Percentiles rank a stretch among this genome's conserved stretches.
Evolutionary conservation across 2,888 invertebrate species (phyloP).

Genomic region (Cetonia aurata): DNA sequence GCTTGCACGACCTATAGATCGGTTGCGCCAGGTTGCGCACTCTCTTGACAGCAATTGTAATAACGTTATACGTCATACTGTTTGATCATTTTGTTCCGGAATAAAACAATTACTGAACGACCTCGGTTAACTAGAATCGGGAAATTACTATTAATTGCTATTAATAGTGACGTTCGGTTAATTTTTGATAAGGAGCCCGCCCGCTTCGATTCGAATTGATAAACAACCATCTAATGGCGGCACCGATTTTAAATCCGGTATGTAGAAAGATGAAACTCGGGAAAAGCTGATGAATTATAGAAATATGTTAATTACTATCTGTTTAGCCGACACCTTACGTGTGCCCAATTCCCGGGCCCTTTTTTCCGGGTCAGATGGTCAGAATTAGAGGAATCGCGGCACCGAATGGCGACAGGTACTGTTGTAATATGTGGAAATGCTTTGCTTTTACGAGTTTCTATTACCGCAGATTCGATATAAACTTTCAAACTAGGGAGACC

Average conservation of each 20-base stretch:
- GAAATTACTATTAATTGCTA: no score
- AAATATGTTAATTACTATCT: neutral
- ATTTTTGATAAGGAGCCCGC: neutral
- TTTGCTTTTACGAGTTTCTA: conserved; percentile 18
- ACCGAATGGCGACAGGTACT: conserved; percentile 44
- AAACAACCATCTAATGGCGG: conserved; percentile 29
- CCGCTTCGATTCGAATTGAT: neutral
- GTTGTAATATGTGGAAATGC: neutral
- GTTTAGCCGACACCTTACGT: conserved; percentile 41
- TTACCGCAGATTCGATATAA: conserved; percentile 75
- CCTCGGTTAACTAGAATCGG: no score
- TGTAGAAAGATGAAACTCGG: neutral
- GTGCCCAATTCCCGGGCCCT: conserved; percentile 32
- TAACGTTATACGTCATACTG: neutral
- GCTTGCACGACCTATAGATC: no score
- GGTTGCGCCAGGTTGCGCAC: no score
- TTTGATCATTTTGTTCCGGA: neutral
- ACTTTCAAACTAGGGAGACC: conserved; percentile 81
- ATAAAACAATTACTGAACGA: no score
- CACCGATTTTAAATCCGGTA: conserved; percentile 45
- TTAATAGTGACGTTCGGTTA: neutral
- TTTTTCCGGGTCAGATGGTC: conserved; percentile 43
- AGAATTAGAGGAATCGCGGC: conserved; percentile 38
- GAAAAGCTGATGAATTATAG: neutral
- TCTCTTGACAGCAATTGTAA: no score